These are phyloP conservation scores for Thereva nobilitata DNA, from an alignment of 2,888 invertebrate genomes.

Conservation along the genomic window DNA sequence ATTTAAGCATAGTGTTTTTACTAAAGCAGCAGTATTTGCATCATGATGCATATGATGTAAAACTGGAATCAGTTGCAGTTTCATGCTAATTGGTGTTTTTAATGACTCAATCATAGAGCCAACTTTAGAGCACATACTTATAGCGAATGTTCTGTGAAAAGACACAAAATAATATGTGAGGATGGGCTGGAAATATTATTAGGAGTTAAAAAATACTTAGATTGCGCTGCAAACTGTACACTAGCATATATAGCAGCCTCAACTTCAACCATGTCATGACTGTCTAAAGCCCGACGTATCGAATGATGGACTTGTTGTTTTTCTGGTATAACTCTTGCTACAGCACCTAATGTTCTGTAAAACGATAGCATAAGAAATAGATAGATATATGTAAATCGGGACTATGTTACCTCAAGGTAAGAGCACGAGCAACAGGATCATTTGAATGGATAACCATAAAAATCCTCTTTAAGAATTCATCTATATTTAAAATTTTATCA, in stretches of 20 bases:
- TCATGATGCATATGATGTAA: constrained; percentile 92
- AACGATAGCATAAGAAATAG: background rate
- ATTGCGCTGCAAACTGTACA: constrained; percentile 91
- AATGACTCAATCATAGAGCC: constrained; percentile 94
- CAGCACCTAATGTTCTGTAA: constrained; percentile 80
- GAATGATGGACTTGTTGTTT: constrained; percentile 94
- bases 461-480: constrained; percentile 88
- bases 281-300: constrained; percentile 87
- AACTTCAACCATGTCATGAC: constrained; percentile 93
- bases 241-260: constrained; percentile 96
- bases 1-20: constrained; percentile 73
- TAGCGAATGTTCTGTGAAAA: constrained; percentile 81
- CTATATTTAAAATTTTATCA: constrained; percentile 93
- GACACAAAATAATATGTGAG: constrained; percentile 1
- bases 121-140: constrained; percentile 93
- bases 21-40: constrained; percentile 66
- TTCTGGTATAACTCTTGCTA: constrained; percentile 92
- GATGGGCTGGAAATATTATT: constrained; percentile 16
- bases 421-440: constrained; percentile 91
- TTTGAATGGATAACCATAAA: constrained; percentile 96
- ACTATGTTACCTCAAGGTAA: constrained; percentile 66
- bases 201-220: constrained; percentile 66
- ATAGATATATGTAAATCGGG: background rate
- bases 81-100: constrained; percentile 89
- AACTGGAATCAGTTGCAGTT: constrained; percentile 87